A percentile compares a stretch with the other conserved stretches of the same genome.
phyloP scores from a whole-genome alignment of 2,888 invertebrate genomes.

The Minunthozetes semirufus region DNA sequence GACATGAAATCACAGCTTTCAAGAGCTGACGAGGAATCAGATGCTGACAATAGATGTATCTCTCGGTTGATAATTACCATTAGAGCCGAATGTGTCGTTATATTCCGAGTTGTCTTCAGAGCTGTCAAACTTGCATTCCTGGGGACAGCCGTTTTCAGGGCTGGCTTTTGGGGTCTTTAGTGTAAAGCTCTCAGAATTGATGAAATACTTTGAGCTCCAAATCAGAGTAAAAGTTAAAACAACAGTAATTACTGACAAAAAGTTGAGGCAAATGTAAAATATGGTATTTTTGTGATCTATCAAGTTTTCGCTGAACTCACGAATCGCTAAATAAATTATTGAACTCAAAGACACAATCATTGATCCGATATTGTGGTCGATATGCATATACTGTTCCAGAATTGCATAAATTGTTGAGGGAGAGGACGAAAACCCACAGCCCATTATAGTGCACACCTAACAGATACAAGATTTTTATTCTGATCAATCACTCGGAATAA shows the following conservation, averaged over 20 bases:
- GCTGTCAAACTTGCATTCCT: no score
- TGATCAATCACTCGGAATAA: neutral
- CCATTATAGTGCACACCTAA: neutral
- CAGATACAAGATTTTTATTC: neutral
- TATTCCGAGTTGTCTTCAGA: neutral
- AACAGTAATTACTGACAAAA: neutral
- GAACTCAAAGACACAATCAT: neutral
- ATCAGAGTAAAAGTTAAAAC: neutral
- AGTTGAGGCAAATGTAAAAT: neutral
- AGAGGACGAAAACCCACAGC: neutral
- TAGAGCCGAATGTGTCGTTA: neutral
- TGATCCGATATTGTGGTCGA: neutral
- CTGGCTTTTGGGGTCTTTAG: neutral
- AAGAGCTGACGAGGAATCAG: no score
- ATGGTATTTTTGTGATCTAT: neutral
- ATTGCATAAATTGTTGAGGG: neutral
- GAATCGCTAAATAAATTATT: neutral
- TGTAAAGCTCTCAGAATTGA: neutral
- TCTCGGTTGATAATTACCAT: neutral
- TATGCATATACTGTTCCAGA: neutral
- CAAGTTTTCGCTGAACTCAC: neutral
- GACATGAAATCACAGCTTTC: no score
- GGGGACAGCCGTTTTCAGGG: no score
- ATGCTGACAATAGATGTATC: constrained; percentile 7
- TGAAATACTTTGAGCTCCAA: neutral